Evolutionary conservation across 2,888 invertebrate species (phyloP).

Genomic region (Eucera pruinosa): DNA sequence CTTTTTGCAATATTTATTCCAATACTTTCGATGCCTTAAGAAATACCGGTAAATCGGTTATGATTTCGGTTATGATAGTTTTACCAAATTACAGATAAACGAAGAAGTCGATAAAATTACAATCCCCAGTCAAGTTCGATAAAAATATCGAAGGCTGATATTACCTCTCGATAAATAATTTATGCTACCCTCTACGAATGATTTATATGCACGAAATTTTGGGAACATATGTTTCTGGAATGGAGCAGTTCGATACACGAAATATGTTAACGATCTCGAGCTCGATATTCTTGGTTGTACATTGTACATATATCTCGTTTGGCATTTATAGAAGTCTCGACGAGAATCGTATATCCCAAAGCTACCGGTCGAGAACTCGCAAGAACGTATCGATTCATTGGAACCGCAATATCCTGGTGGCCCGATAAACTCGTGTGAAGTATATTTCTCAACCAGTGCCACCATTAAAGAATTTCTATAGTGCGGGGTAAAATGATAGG

Average conservation of each 20-base stretch:
- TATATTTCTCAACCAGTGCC: not conserved
- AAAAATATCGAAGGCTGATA: constrained; percentile 3
- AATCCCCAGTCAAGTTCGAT: not conserved
- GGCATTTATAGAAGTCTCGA: constrained; percentile 4
- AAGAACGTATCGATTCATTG: constrained; percentile 34
- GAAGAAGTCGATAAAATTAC: no score
- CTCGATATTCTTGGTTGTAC: constrained; percentile 1
- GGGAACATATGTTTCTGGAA: not conserved
- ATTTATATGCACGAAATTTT: not conserved
- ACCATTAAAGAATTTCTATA: not conserved
- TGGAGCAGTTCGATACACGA: not conserved
- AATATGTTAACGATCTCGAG: constrained; percentile 14
- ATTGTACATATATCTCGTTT: not conserved
- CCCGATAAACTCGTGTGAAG: constrained; percentile 9
- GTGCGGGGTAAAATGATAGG: no score
- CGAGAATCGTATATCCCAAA: constrained; percentile 20
- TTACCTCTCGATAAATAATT: no score
- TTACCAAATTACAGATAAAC: no score
- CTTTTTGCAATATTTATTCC: no score
- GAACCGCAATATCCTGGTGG: constrained; percentile 20
- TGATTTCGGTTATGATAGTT: no score
- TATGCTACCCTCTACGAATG: no score
- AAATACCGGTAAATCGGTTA: no score
- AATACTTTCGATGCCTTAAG: no score
- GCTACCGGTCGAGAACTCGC: constrained; percentile 2